Conservation (phyloP, 2,888 invertebrate genomes). For the Acheta domesticus region DNA sequence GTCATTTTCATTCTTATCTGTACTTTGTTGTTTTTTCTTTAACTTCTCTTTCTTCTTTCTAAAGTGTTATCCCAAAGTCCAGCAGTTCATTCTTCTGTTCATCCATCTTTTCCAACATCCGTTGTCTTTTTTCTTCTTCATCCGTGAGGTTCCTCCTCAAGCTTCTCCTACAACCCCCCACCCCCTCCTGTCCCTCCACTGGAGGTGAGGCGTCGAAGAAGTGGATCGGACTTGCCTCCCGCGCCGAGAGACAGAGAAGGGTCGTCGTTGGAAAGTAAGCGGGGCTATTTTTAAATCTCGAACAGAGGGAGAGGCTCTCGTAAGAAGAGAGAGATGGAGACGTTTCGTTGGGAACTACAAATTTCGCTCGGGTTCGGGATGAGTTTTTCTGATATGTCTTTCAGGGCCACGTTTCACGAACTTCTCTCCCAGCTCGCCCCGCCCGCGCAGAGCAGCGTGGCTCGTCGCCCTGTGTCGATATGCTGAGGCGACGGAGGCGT, state of each 20-base stretch:
- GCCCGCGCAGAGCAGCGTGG: no score
- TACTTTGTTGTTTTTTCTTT: no score
- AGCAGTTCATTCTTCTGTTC: no score
- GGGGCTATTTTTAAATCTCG: conserved; percentile 6
- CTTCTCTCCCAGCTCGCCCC: not conserved
- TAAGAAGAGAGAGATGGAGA: not conserved
- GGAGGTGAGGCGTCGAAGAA: no score
- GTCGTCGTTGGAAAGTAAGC: not conserved
- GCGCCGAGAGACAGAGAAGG: not conserved
- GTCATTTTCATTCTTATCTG: no score
- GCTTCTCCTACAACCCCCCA: not conserved
- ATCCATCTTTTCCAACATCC: not conserved
- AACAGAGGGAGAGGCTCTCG: not conserved
- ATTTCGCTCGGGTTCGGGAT: not conserved
- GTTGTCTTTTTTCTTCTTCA: not conserved
- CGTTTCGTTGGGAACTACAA: not conserved
- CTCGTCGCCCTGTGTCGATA: no score
- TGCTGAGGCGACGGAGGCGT: no score
- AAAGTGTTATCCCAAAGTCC: no score
- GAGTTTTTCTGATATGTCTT: not conserved
- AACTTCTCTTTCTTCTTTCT: no score
- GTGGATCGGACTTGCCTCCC: no score
- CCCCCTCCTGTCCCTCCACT: not conserved
- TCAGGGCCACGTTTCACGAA: not conserved
- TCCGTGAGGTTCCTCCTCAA: not conserved